A percentile compares a stretch with the other conserved stretches of the same genome.
These are phyloP conservation scores for Dicerorhinus sumatrensis DNA, from an alignment of 2,113 vertebrate species.

Conservation along the genomic window DNA sequence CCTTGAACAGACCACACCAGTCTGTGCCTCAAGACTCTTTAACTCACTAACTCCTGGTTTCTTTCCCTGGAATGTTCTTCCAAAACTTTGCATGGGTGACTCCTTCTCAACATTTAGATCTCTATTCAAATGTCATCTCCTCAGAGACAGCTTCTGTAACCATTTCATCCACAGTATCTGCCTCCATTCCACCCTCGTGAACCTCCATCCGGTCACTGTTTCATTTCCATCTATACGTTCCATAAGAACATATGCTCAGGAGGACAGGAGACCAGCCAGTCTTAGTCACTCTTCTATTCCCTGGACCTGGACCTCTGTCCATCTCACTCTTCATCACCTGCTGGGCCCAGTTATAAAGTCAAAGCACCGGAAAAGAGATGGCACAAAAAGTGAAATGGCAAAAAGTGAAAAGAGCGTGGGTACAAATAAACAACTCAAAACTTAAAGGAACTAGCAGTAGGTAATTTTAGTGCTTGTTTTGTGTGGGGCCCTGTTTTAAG, in stretches of 20 bases:
- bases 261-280: not conserved
- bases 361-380: not conserved
- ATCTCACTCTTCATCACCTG: not conserved
- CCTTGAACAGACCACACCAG: not conserved
- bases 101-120: not conserved
- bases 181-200: accelerated
- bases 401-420: not conserved
- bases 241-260: not conserved
- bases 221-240: not conserved
- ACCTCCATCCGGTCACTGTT: not conserved
- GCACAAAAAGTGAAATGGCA: not conserved
- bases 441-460: not conserved
- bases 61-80: not conserved
- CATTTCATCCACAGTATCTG: not conserved
- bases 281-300: not conserved
- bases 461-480: not conserved
- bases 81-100: not conserved
- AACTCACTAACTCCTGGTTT: not conserved
- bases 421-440: not conserved
- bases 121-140: not conserved
- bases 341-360: not conserved
- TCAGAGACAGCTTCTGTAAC: not conserved
- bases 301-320: not conserved
- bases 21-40: not conserved
- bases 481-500: not conserved